phyloP scores from a whole-genome alignment of 2,113 vertebrate species.

The Hemicordylus capensis region DNA sequence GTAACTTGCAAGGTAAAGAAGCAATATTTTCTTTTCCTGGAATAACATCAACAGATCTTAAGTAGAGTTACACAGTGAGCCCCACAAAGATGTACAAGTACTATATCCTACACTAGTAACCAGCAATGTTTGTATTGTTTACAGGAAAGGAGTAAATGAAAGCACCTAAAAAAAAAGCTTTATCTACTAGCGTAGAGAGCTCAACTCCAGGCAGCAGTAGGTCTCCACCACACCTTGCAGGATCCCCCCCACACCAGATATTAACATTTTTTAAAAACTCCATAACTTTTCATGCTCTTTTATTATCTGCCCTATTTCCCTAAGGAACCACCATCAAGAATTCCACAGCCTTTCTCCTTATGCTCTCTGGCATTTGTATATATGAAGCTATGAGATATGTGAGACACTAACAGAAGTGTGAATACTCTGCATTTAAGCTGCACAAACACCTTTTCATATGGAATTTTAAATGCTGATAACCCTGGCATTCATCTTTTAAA shows the following conservation, averaged over 20 bases:
- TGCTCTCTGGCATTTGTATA: not conserved
- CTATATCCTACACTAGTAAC: not conserved
- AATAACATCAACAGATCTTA: not conserved
- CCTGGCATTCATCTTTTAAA: not conserved
- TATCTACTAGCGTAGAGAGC: not conserved
- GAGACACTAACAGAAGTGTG: not conserved
- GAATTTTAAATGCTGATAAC: not conserved
- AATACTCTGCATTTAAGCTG: not conserved
- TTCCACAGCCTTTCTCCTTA: not conserved
- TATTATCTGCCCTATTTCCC: not conserved
- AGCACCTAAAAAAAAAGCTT: not conserved
- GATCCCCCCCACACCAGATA: not conserved
- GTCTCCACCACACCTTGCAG: not conserved
- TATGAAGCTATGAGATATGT: not conserved
- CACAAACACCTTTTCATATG: not conserved
- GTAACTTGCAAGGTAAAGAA: not conserved
- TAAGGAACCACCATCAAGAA: not conserved
- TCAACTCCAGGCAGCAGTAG: not conserved
- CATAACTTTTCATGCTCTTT: not conserved
- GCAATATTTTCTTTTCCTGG: not conserved
- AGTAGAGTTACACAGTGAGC: not conserved
- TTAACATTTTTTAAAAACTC: not conserved
- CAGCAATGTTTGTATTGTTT: not conserved
- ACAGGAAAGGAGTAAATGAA: not conserved
- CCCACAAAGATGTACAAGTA: not conserved